Conservation (phyloP, 2,797 vertebrate species). For the Alauda arvensis region DNA sequence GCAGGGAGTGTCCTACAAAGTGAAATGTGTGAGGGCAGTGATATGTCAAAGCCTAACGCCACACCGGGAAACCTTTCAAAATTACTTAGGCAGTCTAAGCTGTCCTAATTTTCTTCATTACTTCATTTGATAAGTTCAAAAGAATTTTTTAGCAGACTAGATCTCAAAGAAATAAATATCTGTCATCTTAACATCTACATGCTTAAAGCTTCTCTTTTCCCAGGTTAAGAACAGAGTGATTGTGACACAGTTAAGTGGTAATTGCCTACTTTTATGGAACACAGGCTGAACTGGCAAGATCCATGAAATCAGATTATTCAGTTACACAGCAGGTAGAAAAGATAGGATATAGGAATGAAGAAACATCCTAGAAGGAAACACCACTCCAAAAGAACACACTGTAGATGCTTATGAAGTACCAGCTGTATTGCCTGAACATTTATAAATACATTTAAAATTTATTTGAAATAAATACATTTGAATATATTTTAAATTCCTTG, state of each 20-base stretch:
- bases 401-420: not conserved
- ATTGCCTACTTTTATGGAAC: not conserved
- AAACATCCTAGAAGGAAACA: not conserved
- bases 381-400: not conserved
- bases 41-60: not conserved
- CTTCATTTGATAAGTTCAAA: not conserved
- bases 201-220: not conserved
- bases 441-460: too few species aligned
- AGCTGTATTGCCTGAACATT: not conserved
- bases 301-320: constrained; percentile 8
- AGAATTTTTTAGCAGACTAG: not conserved
- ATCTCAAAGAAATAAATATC: not conserved
- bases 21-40: not conserved
- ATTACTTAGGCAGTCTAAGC: not conserved
- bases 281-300: not conserved
- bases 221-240: not conserved
- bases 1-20: not conserved
- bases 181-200: not conserved
- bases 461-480: not conserved
- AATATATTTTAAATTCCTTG: not conserved
- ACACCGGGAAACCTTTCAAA: not conserved
- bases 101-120: not conserved
- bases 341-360: not conserved
- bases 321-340: not conserved
- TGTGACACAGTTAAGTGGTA: not conserved